phyloP scores from a whole-genome alignment of 2,797 vertebrate species.

The Pelobates cultripes region DNA sequence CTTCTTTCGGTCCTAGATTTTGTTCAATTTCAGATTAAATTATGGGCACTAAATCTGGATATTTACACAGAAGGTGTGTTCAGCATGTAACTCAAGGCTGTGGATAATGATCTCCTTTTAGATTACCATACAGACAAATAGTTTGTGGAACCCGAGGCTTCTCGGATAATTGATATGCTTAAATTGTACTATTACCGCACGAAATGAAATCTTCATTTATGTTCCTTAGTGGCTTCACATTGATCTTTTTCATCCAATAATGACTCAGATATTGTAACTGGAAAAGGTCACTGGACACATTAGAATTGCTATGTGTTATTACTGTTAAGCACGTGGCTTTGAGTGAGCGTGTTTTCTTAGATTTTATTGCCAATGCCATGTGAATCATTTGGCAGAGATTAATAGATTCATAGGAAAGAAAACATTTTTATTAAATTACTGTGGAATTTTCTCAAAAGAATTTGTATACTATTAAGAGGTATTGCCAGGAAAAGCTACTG shows the following conservation, averaged over 20 bases:
- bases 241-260: constrained; percentile 45
- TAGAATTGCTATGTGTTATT: constrained; percentile 45
- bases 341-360: constrained; percentile 29
- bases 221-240: constrained; percentile 55
- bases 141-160: constrained; percentile 43
- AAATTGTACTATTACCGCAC: constrained; percentile 47
- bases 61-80: not conserved
- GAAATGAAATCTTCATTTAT: constrained; percentile 60
- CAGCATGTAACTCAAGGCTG: not conserved
- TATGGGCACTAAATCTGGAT: not conserved
- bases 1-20: not conserved
- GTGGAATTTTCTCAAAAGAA: constrained; percentile 3
- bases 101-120: not conserved
- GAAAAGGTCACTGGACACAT: constrained; percentile 56
- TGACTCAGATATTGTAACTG: constrained; percentile 46
- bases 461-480: not conserved
- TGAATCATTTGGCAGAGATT: constrained; percentile 16
- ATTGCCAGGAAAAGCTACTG: constrained; percentile 33
- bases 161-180: constrained; percentile 64
- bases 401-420: not conserved
- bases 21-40: not conserved
- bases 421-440: constrained; percentile 10
- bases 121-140: not conserved
- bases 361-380: constrained; percentile 30
- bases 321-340: constrained; percentile 39